Evolutionary conservation across 92 coral and sea anemone genomes (phyloP).

Genomic region (Phenganax subtilis): DNA sequence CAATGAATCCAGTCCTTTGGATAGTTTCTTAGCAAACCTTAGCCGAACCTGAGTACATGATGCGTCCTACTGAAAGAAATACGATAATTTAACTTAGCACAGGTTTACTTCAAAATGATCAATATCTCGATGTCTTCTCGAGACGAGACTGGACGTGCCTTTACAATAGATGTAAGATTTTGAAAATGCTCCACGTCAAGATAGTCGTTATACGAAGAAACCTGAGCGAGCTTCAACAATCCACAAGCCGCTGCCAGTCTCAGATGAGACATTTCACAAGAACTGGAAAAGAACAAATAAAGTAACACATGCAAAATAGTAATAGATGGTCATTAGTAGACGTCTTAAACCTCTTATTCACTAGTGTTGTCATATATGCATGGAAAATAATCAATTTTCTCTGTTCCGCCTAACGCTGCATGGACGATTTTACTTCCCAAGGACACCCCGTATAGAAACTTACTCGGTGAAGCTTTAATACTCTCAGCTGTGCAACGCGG

Average conservation of each 20-base stretch:
- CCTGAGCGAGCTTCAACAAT: conserved; percentile 75
- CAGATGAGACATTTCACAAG: conserved; percentile 83
- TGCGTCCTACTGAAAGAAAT: conserved; percentile 52
- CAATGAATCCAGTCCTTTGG: conserved; percentile 76
- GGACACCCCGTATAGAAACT: too few species aligned
- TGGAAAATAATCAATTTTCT: too few species aligned
- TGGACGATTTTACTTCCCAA: too few species aligned
- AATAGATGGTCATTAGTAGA: background rate
- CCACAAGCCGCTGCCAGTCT: conserved; percentile 89
- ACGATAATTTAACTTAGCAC: background rate
- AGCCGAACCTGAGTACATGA: conserved; percentile 76
- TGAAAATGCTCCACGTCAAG: conserved; percentile 71
- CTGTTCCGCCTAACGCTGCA: too few species aligned
- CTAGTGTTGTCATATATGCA: too few species aligned
- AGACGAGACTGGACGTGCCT: conserved; percentile 46
- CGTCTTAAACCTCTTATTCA: too few species aligned
- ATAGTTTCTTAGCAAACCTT: conserved; percentile 69
- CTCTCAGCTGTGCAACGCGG: too few species aligned
- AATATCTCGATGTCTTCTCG: too few species aligned
- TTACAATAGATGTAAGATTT: conserved; percentile 67
- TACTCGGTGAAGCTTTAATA: too few species aligned
- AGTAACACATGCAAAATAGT: background rate
- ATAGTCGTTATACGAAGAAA: conserved; percentile 57
- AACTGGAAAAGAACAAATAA: conserved; percentile 34
- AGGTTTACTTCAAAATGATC: background rate